phyloP scores from a whole-genome alignment of 2,113 vertebrate species.

The Rhea americana region DNA sequence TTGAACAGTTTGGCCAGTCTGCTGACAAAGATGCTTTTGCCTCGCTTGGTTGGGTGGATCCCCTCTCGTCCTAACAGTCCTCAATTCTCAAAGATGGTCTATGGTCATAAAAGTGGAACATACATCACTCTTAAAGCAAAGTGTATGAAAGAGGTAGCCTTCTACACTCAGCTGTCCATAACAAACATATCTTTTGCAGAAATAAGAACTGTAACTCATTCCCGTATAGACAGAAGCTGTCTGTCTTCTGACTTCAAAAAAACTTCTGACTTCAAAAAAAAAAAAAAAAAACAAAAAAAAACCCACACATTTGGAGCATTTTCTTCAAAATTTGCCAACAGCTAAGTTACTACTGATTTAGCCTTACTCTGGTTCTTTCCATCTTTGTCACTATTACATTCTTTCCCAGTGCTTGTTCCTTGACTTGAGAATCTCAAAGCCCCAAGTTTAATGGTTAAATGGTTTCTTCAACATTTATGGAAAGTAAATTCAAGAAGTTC shows the following conservation, averaged over 20 bases:
- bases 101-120: background rate
- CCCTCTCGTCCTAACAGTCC: background rate
- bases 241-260: fast-evolving
- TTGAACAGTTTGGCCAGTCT: background rate
- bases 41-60: background rate
- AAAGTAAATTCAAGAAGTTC: background rate
- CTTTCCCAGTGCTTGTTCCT: constrained; percentile 46
- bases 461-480: background rate
- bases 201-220: background rate
- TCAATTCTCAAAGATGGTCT: background rate
- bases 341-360: constrained; percentile 82
- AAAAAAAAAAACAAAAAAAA: no score
- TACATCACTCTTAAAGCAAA: background rate
- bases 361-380: constrained; percentile 80
- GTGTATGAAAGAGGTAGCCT: background rate
- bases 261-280: fast-evolving
- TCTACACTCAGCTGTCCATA: background rate
- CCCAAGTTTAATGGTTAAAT: constrained; percentile 46
- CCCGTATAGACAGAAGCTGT: background rate
- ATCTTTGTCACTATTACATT: constrained; percentile 53
- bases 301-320: constrained; percentile 71
- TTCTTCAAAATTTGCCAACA: constrained; percentile 87
- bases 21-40: background rate
- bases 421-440: constrained; percentile 69
- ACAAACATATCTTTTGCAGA: background rate